Evolutionary conservation across 2,113 vertebrate species (phyloP).

Genomic region (Saiga tatarica): DNA sequence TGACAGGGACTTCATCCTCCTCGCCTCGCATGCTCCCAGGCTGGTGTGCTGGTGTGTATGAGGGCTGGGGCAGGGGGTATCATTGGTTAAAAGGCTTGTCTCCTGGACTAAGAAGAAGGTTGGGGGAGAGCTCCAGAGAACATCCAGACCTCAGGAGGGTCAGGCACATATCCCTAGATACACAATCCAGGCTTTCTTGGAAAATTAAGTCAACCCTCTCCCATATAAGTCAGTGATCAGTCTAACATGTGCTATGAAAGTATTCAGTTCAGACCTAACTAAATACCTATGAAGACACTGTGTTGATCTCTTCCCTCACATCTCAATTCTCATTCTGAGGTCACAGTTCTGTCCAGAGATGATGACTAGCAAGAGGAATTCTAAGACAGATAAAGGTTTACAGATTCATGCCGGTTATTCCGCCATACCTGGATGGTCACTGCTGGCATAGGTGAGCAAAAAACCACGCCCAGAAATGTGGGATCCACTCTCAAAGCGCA

Average conservation of each 20-base stretch:
- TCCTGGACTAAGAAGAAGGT: neutral
- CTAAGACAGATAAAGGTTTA: neutral
- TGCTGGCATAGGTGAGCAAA: conserved; percentile 87
- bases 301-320: neutral
- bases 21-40: neutral
- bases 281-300: neutral
- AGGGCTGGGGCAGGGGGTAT: neutral
- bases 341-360: neutral
- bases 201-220: neutral
- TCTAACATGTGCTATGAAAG: neutral
- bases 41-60: neutral
- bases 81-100: neutral
- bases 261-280: neutral
- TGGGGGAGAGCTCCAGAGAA: neutral
- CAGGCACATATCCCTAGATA: neutral
- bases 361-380: neutral
- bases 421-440: conserved; percentile 87
- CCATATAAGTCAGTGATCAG: neutral
- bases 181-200: neutral
- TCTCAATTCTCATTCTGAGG: neutral
- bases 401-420: neutral
- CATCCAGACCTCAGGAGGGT: neutral
- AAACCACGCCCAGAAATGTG: conserved; percentile 90
- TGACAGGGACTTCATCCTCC: neutral
- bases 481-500: conserved; percentile 86